These are phyloP conservation scores for Epizoanthus rinbou DNA, from an alignment of 92 coral and sea anemone species.

Conservation along the genomic window DNA sequence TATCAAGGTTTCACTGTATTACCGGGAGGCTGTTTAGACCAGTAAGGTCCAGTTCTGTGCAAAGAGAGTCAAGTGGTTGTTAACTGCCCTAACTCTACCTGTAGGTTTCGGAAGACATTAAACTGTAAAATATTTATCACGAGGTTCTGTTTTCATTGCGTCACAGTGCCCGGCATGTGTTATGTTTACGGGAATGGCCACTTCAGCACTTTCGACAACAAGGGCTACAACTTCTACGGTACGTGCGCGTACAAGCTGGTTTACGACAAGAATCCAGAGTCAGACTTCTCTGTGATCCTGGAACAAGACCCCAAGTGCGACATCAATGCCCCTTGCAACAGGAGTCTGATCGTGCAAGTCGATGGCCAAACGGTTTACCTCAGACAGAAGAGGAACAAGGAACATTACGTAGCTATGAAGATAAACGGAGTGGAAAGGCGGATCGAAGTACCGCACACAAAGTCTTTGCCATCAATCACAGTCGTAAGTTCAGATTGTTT, in stretches of 20 bases:
- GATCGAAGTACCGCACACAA: constrained; percentile 45
- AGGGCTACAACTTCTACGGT: constrained; percentile 74
- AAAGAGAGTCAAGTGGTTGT: too few relatives aligned
- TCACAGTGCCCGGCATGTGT: constrained; percentile 82
- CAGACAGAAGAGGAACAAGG: constrained; percentile 25
- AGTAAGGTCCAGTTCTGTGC: too few relatives aligned
- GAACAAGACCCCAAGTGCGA: constrained; percentile 75
- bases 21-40: too few relatives aligned
- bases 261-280: constrained; percentile 60
- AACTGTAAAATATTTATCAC: too few relatives aligned
- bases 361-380: constrained; percentile 49
- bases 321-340: constrained; percentile 69
- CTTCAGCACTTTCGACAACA: constrained; percentile 87
- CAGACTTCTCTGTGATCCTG: constrained; percentile 62
- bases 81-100: too few relatives aligned
- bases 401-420: constrained; percentile 27
- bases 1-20: too few relatives aligned
- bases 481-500: constrained; percentile 4
- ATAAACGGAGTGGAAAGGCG: constrained; percentile 15
- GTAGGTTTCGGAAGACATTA: too few relatives aligned
- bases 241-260: constrained; percentile 72
- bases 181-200: constrained; percentile 82
- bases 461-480: constrained; percentile 58
- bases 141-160: not conserved
- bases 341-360: constrained; percentile 54